Evolutionary conservation across 2,797 vertebrate genomes (phyloP), one percentile per base, ranked within the genome.

Genomic region (Anabacerthia variegaticeps): DNA sequence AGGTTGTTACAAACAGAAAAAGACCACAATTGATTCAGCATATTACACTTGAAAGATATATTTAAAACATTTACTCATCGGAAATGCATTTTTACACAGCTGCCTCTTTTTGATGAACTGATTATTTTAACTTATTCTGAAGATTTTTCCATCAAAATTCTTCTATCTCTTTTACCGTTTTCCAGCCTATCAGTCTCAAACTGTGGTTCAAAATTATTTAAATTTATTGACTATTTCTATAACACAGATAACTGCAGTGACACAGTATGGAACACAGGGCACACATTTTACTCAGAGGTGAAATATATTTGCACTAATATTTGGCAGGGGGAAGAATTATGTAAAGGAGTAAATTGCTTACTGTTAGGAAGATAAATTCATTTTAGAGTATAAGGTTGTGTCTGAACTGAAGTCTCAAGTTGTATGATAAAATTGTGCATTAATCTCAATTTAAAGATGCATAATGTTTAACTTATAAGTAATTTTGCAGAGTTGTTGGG

Each of bases 91-190:
- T 34, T 88, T 91, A 48, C 68, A 71, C 43, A 89, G 23, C 48
- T 71, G 67, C 22, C 36, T 93, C n/a, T 20, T 4, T 89, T 85
- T 68, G 65, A 88, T 46, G 10, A 86, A 96, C 89, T 26, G 30
- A 28, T n/a, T 94, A 55, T 89, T 94, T 91, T 88, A 88, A 93
- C 43, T 73, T 80, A 84, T 86, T 81, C 28, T 80, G 71, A 88
- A 86, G 63, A 89, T 83, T 73, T 3, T 69, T 77, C 22, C 58
- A 2, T 48, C 48, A 36, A 83, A 85, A 69, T 77, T 85, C 30
- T 82, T 86, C 51, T 80, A 1, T 66, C 32, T 86, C n/a, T 26
- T 71, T 93, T 85, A 6, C 10, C 28, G 12, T 86, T 85, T 94
- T 88, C 76, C 23, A 89, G 43, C 5, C 43, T 92, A 88, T 77